Conservation (phyloP, 1,140 invertebrate species). For the Eubasilissa regina region DNA sequence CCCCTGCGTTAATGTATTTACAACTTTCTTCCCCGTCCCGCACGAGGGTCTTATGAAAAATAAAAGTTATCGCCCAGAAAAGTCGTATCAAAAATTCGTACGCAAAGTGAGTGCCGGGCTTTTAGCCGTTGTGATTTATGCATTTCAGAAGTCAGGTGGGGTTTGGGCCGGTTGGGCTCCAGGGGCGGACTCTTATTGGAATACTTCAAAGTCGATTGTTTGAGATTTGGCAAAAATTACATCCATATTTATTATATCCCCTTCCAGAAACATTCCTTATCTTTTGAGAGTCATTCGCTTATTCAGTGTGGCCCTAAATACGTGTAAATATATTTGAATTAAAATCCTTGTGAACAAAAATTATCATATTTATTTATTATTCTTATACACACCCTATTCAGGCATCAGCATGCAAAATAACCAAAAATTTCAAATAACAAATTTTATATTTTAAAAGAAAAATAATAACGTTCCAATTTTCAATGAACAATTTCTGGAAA, state of each 20-base stretch:
- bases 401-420: too few relatives aligned
- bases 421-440: too few relatives aligned
- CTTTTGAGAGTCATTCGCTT: too few relatives aligned
- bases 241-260: too few relatives aligned
- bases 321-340: not conserved
- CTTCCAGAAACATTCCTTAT: too few relatives aligned
- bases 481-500: too few relatives aligned
- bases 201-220: too few relatives aligned
- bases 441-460: too few relatives aligned
- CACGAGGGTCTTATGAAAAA: conserved; percentile 42
- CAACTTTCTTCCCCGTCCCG: conserved; percentile 37
- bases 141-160: conserved; percentile 30
- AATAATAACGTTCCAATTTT: too few relatives aligned
- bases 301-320: not conserved
- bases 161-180: not conserved
- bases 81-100: conserved; percentile 50
- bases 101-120: conserved; percentile 42
- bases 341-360: not conserved
- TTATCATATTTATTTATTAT: too few relatives aligned
- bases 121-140: conserved; percentile 49
- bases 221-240: too few relatives aligned
- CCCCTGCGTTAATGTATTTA: conserved; percentile 45
- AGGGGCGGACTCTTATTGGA: not conserved
- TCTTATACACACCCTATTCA: too few relatives aligned
- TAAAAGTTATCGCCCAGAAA: conserved; percentile 52